Percentiles rank a stretch among this genome's conserved stretches.
Evolutionary conservation across 2,888 invertebrate genomes (phyloP).

Genomic region (Anaspis maculata): DNA sequence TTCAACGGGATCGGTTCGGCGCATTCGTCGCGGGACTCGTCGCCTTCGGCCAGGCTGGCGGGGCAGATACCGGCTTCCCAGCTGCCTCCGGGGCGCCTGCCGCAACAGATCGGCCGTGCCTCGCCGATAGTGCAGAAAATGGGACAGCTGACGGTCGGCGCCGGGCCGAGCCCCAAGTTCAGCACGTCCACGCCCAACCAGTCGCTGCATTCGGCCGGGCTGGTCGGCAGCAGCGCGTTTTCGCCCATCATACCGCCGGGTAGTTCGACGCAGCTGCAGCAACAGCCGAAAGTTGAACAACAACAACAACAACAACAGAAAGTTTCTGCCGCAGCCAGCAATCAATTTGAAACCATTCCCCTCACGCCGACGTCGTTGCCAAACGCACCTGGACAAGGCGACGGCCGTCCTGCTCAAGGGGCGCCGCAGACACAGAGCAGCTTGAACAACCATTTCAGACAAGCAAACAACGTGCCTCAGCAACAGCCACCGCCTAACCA

Average conservation of each 20-base stretch:
- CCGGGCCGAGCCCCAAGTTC: constrained; percentile 23
- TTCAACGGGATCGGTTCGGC: constrained; percentile 38
- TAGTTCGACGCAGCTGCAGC: neutral
- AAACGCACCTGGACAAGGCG: too few species aligned
- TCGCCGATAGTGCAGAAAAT: constrained; percentile 26
- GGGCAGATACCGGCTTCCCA: constrained; percentile 31
- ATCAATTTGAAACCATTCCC: constrained; percentile 2
- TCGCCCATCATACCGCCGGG: constrained; percentile 13
- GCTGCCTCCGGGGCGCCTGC: constrained; percentile 21
- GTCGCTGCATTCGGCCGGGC: constrained; percentile 12
- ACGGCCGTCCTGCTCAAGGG: too few species aligned
- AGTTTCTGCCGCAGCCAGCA: neutral
- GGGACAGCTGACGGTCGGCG: constrained; percentile 22
- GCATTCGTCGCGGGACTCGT: constrained; percentile 38
- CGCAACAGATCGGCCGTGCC: constrained; percentile 6
- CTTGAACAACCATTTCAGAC: too few species aligned
- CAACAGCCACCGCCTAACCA: too few species aligned
- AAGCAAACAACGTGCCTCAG: too few species aligned
- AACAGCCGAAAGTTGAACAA: constrained; percentile 2
- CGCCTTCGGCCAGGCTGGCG: constrained; percentile 28
- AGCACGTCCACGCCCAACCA: constrained; percentile 32
- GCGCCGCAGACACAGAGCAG: too few species aligned
- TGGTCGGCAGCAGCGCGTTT: constrained; percentile 15
- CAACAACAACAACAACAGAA: constrained; percentile 2
- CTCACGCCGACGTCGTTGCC: constrained; percentile 3